These are phyloP conservation scores for Mallotus villosus DNA, from an alignment of 2,797 vertebrate species.

Conservation along the genomic window DNA sequence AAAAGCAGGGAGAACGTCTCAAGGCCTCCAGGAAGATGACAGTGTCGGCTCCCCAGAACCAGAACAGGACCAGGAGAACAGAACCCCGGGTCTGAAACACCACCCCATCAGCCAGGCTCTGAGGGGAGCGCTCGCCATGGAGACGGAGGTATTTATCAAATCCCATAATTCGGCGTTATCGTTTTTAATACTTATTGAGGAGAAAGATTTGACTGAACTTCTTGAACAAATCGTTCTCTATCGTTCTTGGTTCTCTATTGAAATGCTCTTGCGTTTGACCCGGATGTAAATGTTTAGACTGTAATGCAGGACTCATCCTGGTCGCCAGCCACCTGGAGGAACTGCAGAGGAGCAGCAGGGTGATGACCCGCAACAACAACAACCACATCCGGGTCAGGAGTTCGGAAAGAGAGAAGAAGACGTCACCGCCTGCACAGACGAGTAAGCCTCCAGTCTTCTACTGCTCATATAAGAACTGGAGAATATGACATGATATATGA, in stretches of 20 bases:
- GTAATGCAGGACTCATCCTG: neutral
- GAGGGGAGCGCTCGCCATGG: neutral
- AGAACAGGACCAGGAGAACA: neutral
- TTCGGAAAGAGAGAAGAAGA: slow-evolving; percentile 48
- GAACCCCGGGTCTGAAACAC: neutral
- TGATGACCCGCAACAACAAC: slow-evolving; percentile 61
- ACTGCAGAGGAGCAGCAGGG: slow-evolving; percentile 17
- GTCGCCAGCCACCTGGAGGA: neutral
- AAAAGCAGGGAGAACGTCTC: slow-evolving; percentile 47
- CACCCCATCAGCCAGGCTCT: too few relatives aligned
- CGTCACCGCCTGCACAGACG: slow-evolving; percentile 41
- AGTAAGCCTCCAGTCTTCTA: slow-evolving; percentile 56
- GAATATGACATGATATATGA: neutral
- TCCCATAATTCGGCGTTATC: too few relatives aligned
- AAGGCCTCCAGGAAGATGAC: slow-evolving; percentile 32
- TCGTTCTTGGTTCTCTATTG: neutral
- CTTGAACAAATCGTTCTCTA: neutral
- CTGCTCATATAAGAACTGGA: neutral
- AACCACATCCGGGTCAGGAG: slow-evolving; percentile 62
- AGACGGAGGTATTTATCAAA: neutral
- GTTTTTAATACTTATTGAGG: neutral
- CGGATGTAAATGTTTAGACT: neutral
- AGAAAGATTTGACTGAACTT: neutral
- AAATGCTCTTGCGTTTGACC: neutral
- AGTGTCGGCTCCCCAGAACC: slow-evolving; percentile 11